phyloP scores from a whole-genome alignment of 1,140 invertebrate genomes.

The Rhysida immarginata region DNA sequence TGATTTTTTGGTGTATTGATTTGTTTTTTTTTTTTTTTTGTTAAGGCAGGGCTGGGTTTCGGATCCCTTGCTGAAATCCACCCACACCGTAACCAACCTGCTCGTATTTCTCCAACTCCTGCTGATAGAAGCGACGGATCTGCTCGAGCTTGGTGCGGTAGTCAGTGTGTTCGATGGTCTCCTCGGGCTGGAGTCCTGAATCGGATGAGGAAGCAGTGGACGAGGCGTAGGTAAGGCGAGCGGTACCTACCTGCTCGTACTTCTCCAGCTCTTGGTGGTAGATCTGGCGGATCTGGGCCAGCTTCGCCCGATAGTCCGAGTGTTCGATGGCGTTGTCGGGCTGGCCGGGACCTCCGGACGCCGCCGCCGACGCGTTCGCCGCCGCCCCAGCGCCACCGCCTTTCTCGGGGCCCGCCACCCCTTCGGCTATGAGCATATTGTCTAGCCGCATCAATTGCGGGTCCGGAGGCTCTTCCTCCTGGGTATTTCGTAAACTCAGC shows the following conservation, averaged over 20 bases:
- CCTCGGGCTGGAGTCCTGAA: constrained; percentile 3
- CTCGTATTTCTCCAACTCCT: constrained; percentile 13
- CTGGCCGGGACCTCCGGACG: constrained; percentile 44
- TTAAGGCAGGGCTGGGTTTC: background rate
- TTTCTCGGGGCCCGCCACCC: constrained; percentile 94
- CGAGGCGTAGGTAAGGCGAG: constrained; percentile 8
- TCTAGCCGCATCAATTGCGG: constrained; percentile 96
- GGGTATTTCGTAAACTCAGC: constrained; percentile 83
- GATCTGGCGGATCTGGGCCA: constrained; percentile 97
- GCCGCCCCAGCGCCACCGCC: constrained; percentile 82
- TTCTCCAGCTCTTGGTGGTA: constrained; percentile 99
- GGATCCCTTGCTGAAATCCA: background rate
- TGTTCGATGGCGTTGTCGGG: constrained; percentile 96
- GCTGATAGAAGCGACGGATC: constrained; percentile 11
- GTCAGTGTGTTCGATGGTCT: constrained; percentile 10
- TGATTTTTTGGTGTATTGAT: no score
- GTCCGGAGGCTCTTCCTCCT: constrained; percentile 97
- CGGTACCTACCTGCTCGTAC: constrained; percentile 69
- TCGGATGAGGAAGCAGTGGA: constrained; percentile 10
- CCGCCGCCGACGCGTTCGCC: constrained; percentile 75
- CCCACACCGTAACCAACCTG: constrained; percentile 6
- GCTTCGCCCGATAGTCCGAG: constrained; percentile 95
- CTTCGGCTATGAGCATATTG: constrained; percentile 99
- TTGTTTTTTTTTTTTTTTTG: no score
- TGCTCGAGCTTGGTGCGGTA: constrained; percentile 11